Conservation (phyloP, 2,797 vertebrate species). For the Danio aesculapii region DNA sequence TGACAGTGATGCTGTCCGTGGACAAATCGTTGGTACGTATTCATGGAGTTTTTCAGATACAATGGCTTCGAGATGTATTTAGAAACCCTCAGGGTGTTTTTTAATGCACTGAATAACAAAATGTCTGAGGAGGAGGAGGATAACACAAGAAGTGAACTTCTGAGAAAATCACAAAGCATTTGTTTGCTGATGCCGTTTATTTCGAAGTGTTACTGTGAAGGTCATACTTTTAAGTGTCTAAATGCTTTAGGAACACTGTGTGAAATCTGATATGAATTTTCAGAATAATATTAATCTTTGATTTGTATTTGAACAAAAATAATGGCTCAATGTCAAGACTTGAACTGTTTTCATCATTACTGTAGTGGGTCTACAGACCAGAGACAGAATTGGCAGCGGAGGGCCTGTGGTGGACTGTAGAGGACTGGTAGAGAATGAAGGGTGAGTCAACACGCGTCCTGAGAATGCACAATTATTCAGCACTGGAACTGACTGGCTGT, state of each 20-base stretch:
- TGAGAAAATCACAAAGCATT: neutral
- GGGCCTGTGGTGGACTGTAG: conserved; percentile 97
- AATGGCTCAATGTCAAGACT: neutral
- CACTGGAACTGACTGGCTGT: conserved; percentile 43
- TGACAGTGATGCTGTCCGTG: conserved; percentile 95
- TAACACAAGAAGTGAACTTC: neutral
- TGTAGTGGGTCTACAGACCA: conserved; percentile 95
- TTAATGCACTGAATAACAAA: neutral
- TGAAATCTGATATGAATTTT: neutral
- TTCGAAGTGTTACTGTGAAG: neutral
- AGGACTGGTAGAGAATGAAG: conserved; percentile 95
- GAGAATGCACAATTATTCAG: conserved; percentile 1
- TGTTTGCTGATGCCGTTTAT: neutral
- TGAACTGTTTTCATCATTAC: conserved; percentile 15
- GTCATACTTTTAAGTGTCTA: neutral
- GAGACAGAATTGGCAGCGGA: conserved; percentile 93
- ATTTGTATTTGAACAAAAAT: neutral
- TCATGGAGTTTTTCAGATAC: neutral
- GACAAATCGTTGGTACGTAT: conserved; percentile 96
- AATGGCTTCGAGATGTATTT: neutral
- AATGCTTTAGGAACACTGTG: neutral
- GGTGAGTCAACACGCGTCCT: conserved; percentile 79
- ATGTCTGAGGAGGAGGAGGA: neutral
- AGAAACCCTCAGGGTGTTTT: neutral
- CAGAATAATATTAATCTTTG: neutral